Evolutionary conservation across 2,113 vertebrate genomes (phyloP).

Genomic region (Caranx ignobilis): DNA sequence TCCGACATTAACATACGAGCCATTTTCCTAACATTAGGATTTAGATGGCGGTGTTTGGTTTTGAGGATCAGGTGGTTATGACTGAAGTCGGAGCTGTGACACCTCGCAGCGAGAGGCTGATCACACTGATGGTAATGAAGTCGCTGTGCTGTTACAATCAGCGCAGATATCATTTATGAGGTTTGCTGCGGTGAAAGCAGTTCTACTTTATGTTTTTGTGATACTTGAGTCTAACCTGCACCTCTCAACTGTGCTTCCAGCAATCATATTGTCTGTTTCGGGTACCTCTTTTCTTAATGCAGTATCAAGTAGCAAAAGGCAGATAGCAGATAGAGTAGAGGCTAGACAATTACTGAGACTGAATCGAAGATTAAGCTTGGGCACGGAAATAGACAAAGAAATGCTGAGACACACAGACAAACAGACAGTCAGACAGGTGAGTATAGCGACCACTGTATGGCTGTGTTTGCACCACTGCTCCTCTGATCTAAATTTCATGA

Average conservation of each 20-base stretch:
- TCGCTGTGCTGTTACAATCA: conserved; percentile 19
- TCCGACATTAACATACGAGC: conserved; percentile 5
- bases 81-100: conserved; percentile 43
- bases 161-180: conserved; percentile 46
- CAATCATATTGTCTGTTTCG: conserved; percentile 21
- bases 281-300: conserved; percentile 21
- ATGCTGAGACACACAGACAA: conserved; percentile 34
- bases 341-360: conserved; percentile 34
- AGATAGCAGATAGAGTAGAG: conserved; percentile 3
- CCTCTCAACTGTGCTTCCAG: conserved; percentile 14
- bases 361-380: conserved; percentile 33
- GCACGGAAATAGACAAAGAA: conserved; percentile 55
- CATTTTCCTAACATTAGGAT: background rate
- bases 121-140: conserved; percentile 56
- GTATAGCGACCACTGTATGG: conserved; percentile 49
- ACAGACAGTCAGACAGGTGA: conserved; percentile 54
- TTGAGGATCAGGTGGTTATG: conserved; percentile 35
- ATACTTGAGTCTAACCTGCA: conserved; percentile 12
- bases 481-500: conserved; percentile 81
- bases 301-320: conserved; percentile 6
- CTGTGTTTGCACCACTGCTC: conserved; percentile 64
- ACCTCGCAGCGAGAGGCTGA: conserved; percentile 48
- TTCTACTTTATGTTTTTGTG: conserved; percentile 29
- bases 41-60: conserved; percentile 41
- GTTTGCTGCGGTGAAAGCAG: conserved; percentile 50